These are phyloP conservation scores for Muricea muricata DNA, from an alignment of 92 coral and sea anemone genomes.

Conservation along the genomic window DNA sequence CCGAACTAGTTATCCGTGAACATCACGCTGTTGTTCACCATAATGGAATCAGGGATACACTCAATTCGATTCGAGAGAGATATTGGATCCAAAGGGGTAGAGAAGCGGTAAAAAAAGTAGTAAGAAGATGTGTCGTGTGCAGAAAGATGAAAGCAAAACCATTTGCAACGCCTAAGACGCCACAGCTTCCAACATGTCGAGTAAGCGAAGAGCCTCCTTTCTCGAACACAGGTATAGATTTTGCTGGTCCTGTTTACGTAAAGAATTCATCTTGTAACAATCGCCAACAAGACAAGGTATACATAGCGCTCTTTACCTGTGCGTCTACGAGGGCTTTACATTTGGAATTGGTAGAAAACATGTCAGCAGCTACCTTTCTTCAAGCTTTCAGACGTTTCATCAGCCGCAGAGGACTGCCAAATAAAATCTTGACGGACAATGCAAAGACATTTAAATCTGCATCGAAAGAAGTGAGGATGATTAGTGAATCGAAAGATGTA, in stretches of 20 bases:
- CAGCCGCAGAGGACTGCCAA: background rate
- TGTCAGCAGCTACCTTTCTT: too few species aligned
- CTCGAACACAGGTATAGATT: background rate
- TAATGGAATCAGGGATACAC: background rate
- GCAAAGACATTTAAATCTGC: slow-evolving; percentile 44
- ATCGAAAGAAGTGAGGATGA: slow-evolving; percentile 23
- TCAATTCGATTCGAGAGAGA: slow-evolving; percentile 1
- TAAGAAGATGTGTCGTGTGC: background rate
- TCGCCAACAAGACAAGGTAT: background rate
- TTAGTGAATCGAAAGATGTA: too few species aligned
- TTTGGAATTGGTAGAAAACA: background rate
- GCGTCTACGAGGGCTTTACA: background rate
- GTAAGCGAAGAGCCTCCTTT: background rate
- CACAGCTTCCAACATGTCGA: background rate
- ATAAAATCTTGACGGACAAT: slow-evolving; percentile 4
- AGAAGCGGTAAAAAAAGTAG: background rate
- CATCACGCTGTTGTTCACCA: too few species aligned
- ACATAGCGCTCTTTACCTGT: background rate
- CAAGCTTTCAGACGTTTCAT: background rate
- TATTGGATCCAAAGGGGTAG: background rate
- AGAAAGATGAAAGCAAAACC: background rate
- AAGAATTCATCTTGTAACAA: background rate
- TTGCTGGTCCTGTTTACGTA: background rate
- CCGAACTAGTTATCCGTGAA: too few species aligned
- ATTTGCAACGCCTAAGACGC: background rate